Base-by-base conservation (phyloP, 2,113 vertebrate genomes). In the Dolichotis patagonum region DNA sequence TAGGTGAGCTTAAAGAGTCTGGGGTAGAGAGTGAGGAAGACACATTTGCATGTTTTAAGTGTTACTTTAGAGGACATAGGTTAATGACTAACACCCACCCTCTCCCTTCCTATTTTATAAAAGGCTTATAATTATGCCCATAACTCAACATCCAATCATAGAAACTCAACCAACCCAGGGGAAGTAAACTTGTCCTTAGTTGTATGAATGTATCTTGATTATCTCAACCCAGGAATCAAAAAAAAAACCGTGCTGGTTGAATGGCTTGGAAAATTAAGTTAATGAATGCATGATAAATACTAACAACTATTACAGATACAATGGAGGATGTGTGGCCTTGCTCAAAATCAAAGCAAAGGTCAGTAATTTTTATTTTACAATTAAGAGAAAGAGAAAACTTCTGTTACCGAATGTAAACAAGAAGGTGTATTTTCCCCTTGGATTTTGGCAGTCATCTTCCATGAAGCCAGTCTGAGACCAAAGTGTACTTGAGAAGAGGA, bases 231-330 rank as follows among this genome's bases (percentile, higher is more conserved):
- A 92, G 49, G 19, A 67, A 90, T 54, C 35, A 65, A 83, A 96
- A 52, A 52, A 77, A 94, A 93, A 19, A 19, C 38, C 83, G 93
- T n/a, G 11, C 20, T 81, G 26, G 2, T 77, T 86, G 73, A 84
- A 58, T 85, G 49, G 38, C 19, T 92, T 43, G 54, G 56, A 94
- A 91, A 94, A 89, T 43, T 73, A 92, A 94, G 65, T 81, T 86
- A 92, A 92, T 90, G 62, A 73, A 65, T 81, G 49, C 26, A 92
- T 81, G 81, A 8, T 14, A 85, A 65, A 62, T 14, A 69, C 60
- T 84, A 54, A 38, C 38, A 86, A 91, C 24, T 85, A 54, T 84
- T 78, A 88, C 24, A 20, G 38, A 87, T 92, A 56, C 24, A 88
- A 73, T 46, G 38, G 8, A 91, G 19, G 17, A 5, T 32, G 86